Evolutionary conservation across 2,113 vertebrate genomes (phyloP).

Genomic region (Ornithorhynchus anatinus): DNA sequence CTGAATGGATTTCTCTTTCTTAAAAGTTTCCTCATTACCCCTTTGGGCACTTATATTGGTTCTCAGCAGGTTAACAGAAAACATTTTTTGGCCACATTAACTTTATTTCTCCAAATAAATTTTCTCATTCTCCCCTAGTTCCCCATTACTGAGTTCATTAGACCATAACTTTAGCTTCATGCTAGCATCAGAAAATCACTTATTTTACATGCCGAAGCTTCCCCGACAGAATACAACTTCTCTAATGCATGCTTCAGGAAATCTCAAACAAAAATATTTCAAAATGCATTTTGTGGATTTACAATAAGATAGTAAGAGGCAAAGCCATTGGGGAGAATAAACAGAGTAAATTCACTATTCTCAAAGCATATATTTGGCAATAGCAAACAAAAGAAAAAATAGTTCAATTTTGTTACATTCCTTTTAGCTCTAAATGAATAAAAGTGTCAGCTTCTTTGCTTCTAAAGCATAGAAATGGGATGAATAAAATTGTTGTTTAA

Average conservation of each 20-base stretch:
- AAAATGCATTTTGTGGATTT: background rate
- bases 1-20: background rate
- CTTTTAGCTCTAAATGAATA: background rate
- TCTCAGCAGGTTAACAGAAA: background rate
- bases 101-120: background rate
- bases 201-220: background rate
- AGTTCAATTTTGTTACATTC: background rate
- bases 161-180: too few relatives aligned
- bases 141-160: background rate
- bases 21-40: background rate
- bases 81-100: fast-evolving
- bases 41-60: fast-evolving
- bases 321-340: background rate
- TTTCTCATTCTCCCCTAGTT: too few relatives aligned
- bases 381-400: background rate
- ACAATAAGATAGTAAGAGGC: background rate
- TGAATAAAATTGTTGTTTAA: background rate
- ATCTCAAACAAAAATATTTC: background rate
- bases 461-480: background rate
- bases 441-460: background rate
- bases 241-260: background rate
- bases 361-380: background rate
- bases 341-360: background rate
- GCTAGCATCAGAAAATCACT: background rate
- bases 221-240: background rate